Conservation (phyloP, 2,113 vertebrate species). For the Tetrax tetrax region DNA sequence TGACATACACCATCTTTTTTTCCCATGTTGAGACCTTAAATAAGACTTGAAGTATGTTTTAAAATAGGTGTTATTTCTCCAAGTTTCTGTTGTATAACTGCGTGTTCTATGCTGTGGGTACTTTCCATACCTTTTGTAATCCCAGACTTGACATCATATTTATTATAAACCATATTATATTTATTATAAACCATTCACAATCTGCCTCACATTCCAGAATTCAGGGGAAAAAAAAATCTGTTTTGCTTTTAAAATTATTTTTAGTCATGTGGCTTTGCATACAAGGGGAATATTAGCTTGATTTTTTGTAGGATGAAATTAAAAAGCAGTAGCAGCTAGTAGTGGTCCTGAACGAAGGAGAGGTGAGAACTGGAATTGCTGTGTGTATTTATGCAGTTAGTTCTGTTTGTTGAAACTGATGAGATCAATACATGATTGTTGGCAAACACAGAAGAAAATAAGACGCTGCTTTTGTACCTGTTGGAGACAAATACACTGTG, state of each 20-base stretch:
- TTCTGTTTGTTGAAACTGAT: neutral
- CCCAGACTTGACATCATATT: fast-evolving
- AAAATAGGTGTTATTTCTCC: neutral
- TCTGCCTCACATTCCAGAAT: neutral
- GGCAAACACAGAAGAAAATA: neutral
- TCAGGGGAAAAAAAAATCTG: neutral
- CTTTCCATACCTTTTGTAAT: neutral
- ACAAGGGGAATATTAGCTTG: neutral
- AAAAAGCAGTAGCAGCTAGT: neutral
- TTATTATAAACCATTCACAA: neutral
- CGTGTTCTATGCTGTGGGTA: neutral
- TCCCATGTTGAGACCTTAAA: neutral
- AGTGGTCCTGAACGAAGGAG: neutral
- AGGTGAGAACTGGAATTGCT: neutral
- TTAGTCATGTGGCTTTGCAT: neutral
- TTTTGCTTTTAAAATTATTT: neutral
- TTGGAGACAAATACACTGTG: neutral
- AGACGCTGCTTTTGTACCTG: neutral
- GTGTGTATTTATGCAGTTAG: neutral
- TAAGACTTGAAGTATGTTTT: neutral
- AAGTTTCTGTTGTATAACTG: neutral
- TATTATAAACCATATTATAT: neutral
- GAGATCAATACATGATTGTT: neutral
- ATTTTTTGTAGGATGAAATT: neutral
- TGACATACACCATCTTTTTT: neutral